Evolutionary conservation across 1,140 invertebrate genomes (phyloP).

Genomic region (Probaryconus sp.): DNA sequence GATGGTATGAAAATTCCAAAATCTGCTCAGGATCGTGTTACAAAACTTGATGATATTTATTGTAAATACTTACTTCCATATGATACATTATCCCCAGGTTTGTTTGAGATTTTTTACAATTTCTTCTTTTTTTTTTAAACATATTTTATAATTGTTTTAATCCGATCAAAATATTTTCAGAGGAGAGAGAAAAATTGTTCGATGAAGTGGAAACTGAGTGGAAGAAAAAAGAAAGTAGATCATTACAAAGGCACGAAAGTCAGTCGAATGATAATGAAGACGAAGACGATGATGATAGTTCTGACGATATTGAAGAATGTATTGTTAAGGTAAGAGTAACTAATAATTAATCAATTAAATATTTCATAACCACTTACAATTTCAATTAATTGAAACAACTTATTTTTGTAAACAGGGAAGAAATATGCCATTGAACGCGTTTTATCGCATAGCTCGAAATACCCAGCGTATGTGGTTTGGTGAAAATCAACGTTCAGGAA

Average conservation of each 20-base stretch:
- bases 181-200: constrained; percentile 85
- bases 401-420: constrained; percentile 80
- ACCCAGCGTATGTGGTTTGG: constrained; percentile 89
- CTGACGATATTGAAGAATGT: constrained; percentile 85
- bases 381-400: neutral
- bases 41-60: constrained; percentile 94
- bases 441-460: constrained; percentile 91
- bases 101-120: constrained; percentile 44
- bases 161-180: constrained; percentile 72
- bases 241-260: constrained; percentile 79
- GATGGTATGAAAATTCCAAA: constrained; percentile 93
- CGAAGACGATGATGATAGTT: constrained; percentile 81
- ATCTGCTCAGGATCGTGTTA: constrained; percentile 88
- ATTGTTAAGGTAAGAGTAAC: constrained; percentile 83
- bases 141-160: constrained; percentile 25
- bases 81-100: constrained; percentile 88
- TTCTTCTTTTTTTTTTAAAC: constrained; percentile 4
- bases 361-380: constrained; percentile 8
- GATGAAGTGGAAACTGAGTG: constrained; percentile 88
- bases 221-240: constrained; percentile 81
- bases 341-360: constrained; percentile 7
- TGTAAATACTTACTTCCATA: constrained; percentile 96
- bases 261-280: constrained; percentile 79
- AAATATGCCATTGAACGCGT: constrained; percentile 88
- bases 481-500: constrained; percentile 78